Conservation (phyloP, 1,140 invertebrate genomes). For the Drosophila repletoides region DNA sequence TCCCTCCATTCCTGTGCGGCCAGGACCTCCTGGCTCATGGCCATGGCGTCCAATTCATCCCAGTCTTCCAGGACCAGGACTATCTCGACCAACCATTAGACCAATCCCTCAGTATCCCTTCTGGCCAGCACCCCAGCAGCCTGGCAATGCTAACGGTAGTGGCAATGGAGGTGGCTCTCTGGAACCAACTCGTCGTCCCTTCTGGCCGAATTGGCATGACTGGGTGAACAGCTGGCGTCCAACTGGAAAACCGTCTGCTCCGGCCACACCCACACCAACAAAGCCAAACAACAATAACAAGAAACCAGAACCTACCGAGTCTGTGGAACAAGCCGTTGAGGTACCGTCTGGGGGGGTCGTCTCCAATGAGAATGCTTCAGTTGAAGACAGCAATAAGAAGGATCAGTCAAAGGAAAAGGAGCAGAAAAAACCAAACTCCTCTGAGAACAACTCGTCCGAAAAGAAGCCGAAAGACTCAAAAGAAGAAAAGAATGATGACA, state of each 20-base stretch:
- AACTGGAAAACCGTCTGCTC: slow-evolving; percentile 5
- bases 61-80: slow-evolving; percentile 3
- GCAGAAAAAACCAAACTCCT: slow-evolving; percentile 32
- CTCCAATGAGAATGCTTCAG: slow-evolving; percentile 62
- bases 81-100: slow-evolving; percentile 12
- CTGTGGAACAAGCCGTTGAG: slow-evolving; percentile 46
- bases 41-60: slow-evolving; percentile 42
- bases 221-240: slow-evolving; percentile 56
- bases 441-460: no score
- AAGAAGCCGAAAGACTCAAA: no score
- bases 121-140: slow-evolving; percentile 33
- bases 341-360: slow-evolving; percentile 6
- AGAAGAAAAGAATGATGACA: slow-evolving; percentile 10
- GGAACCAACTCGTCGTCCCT: slow-evolving; percentile 15
- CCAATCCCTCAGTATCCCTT: slow-evolving; percentile 33
- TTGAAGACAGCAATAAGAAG: slow-evolving; percentile 59
- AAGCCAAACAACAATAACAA: slow-evolving; percentile 16
- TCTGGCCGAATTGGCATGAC: slow-evolving; percentile 57
- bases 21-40: slow-evolving; percentile 37
- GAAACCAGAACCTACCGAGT: slow-evolving; percentile 47
- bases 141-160: slow-evolving; percentile 23
- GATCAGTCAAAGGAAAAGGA: slow-evolving; percentile 63
- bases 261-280: slow-evolving; percentile 15
- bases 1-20: slow-evolving; percentile 24
- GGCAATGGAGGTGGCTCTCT: slow-evolving; percentile 1